Conservation (phyloP, 2,113 vertebrate species). For the Vicugna pacos region DNA sequence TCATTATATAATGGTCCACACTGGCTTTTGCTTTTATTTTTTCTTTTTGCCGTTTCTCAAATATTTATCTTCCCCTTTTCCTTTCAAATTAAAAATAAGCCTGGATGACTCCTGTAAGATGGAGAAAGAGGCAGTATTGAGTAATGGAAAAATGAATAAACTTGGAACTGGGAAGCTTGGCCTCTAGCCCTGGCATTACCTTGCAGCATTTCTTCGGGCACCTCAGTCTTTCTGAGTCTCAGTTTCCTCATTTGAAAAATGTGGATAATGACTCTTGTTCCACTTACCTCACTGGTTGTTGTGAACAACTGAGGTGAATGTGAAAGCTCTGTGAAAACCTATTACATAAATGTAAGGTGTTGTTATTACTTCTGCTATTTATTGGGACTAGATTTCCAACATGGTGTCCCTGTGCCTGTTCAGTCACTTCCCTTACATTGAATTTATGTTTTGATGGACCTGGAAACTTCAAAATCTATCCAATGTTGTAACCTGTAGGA, state of each 20-base stretch:
- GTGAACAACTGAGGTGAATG: background rate
- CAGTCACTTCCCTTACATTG: background rate
- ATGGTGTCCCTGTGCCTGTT: background rate
- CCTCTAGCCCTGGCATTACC: background rate
- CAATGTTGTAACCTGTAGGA: background rate
- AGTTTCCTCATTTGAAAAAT: constrained; percentile 64
- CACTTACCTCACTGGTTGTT: constrained; percentile 57
- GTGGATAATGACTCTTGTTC: constrained; percentile 36
- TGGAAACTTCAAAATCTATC: background rate
- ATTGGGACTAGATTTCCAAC: background rate
- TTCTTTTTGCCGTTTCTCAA: constrained; percentile 31
- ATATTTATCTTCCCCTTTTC: background rate
- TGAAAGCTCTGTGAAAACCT: background rate
- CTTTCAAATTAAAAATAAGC: constrained; percentile 63
- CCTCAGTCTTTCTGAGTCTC: constrained; percentile 50
- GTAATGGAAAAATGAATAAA: constrained; percentile 52
- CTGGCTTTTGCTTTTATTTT: background rate
- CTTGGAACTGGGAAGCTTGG: constrained; percentile 25
- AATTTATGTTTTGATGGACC: background rate
- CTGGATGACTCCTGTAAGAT: background rate
- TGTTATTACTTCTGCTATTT: background rate
- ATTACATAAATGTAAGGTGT: background rate
- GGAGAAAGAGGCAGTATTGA: constrained; percentile 7
- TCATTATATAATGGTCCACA: constrained; percentile 1
- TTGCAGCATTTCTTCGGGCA: background rate